Evolutionary conservation across 2,888 invertebrate genomes (phyloP).

Genomic region (Strigamia transsilvanica): DNA sequence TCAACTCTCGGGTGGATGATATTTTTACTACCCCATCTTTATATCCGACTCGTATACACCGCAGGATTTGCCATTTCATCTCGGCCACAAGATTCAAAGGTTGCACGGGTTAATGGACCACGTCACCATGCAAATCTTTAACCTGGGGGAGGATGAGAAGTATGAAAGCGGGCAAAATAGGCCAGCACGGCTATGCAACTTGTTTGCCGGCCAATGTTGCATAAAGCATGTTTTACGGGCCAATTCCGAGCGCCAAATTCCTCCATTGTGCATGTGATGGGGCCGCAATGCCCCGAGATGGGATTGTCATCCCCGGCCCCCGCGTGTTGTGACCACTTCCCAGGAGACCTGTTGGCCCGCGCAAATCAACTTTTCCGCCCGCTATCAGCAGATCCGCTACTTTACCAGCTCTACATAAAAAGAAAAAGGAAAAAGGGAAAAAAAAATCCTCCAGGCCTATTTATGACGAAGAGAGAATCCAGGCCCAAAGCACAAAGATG

Average conservation of each 20-base stretch:
- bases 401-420: neutral
- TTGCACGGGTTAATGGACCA: conserved; percentile 39
- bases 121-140: conserved; percentile 46
- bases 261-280: conserved; percentile 3
- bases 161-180: neutral
- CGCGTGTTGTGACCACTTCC: conserved; percentile 17
- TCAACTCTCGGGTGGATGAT: conserved; percentile 32
- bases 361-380: neutral
- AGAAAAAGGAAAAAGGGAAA: neutral
- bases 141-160: conserved; percentile 18
- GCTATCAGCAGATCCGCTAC: neutral
- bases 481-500: neutral
- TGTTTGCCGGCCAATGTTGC: conserved; percentile 38
- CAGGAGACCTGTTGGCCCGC: conserved; percentile 32
- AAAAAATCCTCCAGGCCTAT: neutral
- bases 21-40: conserved; percentile 46
- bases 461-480: conserved; percentile 15
- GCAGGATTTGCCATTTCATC: conserved; percentile 36
- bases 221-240: conserved; percentile 49
- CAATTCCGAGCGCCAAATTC: conserved; percentile 1
- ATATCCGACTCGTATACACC: conserved; percentile 40
- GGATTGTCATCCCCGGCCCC: conserved; percentile 12
- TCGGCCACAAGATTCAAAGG: conserved; percentile 42
- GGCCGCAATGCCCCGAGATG: neutral
- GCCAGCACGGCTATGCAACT: conserved; percentile 10